A percentile compares a stretch with the other conserved stretches of the same genome.
phyloP scores from a whole-genome alignment of 2,888 invertebrate genomes.

The Ganaspis brasiliensis region DNA sequence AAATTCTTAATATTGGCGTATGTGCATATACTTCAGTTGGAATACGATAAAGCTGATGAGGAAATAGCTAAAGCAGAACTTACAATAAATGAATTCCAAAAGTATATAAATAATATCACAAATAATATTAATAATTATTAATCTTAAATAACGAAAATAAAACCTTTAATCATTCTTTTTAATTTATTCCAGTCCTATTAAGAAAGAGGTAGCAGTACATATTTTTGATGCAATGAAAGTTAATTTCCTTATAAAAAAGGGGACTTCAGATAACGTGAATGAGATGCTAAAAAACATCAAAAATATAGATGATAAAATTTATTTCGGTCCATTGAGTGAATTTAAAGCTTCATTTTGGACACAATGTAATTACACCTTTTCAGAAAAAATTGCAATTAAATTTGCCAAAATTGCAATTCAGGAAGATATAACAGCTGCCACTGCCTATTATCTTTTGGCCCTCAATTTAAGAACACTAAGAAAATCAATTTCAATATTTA shows the following conservation, averaged over 20 bases:
- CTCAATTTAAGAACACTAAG: background rate
- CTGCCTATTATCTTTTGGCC: background rate
- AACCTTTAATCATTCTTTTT: too few relatives aligned
- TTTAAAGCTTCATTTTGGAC: background rate
- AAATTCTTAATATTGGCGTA: too few relatives aligned
- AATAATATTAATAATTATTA: too few relatives aligned
- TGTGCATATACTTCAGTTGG: too few relatives aligned
- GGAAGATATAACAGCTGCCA: background rate
- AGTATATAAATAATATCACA: too few relatives aligned
- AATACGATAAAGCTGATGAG: too few relatives aligned
- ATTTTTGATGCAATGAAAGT: background rate
- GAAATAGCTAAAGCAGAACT: too few relatives aligned
- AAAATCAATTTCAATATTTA: background rate
- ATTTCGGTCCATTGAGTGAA: background rate
- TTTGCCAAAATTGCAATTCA: background rate
- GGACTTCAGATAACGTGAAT: background rate
- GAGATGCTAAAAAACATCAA: background rate
- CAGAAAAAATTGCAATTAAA: background rate
- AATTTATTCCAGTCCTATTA: too few relatives aligned
- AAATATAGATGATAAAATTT: background rate
- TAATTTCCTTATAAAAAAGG: background rate
- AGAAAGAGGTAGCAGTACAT: background rate
- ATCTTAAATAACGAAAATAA: too few relatives aligned
- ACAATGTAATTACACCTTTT: background rate
- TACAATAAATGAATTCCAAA: too few relatives aligned